Evolutionary conservation across 2,113 vertebrate species (phyloP).

Genomic region (Grammomys surdaster): DNA sequence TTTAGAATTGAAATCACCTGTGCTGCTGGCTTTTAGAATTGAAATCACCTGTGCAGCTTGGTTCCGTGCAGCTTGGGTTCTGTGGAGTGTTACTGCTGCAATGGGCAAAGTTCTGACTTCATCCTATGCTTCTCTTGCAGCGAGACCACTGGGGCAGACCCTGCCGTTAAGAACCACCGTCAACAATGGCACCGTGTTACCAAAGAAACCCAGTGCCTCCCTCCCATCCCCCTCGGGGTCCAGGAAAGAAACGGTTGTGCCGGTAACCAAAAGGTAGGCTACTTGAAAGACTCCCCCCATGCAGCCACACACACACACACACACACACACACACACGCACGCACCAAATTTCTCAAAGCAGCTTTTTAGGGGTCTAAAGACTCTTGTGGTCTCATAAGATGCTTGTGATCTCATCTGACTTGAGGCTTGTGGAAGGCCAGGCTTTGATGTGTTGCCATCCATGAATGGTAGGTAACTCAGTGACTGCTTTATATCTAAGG

Average conservation of each 20-base stretch:
- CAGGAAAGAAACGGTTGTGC: slow-evolving; percentile 91
- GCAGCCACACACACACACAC: too few relatives aligned
- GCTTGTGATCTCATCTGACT: slow-evolving; percentile 54
- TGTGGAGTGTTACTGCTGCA: not conserved
- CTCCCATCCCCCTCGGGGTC: slow-evolving; percentile 94
- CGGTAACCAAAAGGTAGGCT: slow-evolving; percentile 92
- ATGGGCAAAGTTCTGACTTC: not conserved
- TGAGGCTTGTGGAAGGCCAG: not conserved
- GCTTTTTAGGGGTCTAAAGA: not conserved
- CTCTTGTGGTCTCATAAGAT: not conserved
- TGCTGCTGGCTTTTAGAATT: not conserved
- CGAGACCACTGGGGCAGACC: slow-evolving; percentile 95
- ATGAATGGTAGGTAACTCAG: not conserved
- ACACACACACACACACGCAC: too few relatives aligned
- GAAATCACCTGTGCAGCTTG: not conserved
- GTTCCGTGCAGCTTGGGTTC: accelerated
- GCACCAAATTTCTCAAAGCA: not conserved
- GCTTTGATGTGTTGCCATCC: not conserved
- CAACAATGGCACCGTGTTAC: slow-evolving; percentile 96
- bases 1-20: not conserved
- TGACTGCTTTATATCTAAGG: slow-evolving; percentile 60
- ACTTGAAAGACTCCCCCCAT: accelerated
- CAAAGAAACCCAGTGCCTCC: slow-evolving; percentile 95
- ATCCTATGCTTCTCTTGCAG: slow-evolving; percentile 86
- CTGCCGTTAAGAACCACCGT: slow-evolving; percentile 94